Evolutionary conservation across 2,888 invertebrate species (phyloP).

Genomic region (Gnatocerus cornutus): DNA sequence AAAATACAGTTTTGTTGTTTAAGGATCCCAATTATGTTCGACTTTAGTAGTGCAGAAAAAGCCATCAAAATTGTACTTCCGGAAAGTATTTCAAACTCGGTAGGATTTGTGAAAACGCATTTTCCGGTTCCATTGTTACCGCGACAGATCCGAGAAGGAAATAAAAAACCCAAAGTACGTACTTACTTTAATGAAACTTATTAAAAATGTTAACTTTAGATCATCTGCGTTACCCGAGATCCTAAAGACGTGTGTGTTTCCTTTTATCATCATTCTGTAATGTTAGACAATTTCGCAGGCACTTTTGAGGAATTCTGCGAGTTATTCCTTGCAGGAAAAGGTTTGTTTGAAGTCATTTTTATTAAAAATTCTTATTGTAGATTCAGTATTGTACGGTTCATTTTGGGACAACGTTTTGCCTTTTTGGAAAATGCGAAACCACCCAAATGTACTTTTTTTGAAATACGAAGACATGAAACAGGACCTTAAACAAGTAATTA

Average conservation of each 20-base stretch:
- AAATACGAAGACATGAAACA: constrained; percentile 80
- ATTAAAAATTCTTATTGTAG: constrained; percentile 68
- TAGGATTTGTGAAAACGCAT: constrained; percentile 82
- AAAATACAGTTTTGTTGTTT: not conserved
- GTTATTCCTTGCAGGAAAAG: constrained; percentile 4
- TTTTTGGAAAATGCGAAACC: constrained; percentile 77
- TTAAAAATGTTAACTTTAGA: not conserved
- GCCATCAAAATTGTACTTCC: not conserved
- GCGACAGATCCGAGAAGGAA: constrained; percentile 75
- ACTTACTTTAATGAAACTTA: not conserved
- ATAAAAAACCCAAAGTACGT: constrained; percentile 57
- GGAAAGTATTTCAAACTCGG: constrained; percentile 66
- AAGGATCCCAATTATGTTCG: not conserved
- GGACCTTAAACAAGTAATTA: not conserved
- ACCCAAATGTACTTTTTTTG: constrained; percentile 79
- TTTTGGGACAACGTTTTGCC: constrained; percentile 83
- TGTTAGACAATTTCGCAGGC: not conserved
- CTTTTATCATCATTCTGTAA: constrained; percentile 74
- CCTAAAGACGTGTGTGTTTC: constrained; percentile 87
- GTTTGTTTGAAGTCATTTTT: constrained; percentile 5
- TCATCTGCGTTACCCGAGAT: constrained; percentile 83
- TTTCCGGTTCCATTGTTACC: constrained; percentile 84
- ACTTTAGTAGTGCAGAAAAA: not conserved
- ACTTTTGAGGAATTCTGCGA: constrained; percentile 14
- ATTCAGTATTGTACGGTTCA: constrained; percentile 79